These are phyloP conservation scores for Danio aesculapii DNA, from an alignment of 2,797 vertebrate species.

Conservation along the genomic window DNA sequence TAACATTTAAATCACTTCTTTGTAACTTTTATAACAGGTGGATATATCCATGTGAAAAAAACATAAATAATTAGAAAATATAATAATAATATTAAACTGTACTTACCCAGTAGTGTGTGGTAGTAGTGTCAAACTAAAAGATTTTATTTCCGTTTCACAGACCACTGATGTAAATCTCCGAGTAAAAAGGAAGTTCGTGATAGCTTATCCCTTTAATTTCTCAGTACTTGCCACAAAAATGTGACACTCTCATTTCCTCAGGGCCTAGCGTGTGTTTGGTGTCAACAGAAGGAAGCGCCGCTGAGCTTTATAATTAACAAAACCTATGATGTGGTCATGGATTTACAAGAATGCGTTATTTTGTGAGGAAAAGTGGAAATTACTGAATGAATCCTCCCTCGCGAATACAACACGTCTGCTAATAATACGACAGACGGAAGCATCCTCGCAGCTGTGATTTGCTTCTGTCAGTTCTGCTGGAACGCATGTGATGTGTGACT, in stretches of 20 bases:
- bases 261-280: conserved; percentile 8
- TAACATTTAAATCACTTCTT: not conserved
- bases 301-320: not conserved
- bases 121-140: not conserved
- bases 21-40: not conserved
- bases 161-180: not conserved
- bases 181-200: conserved; percentile 1
- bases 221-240: conserved; percentile 27
- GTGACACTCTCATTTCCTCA: conserved; percentile 28
- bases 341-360: not conserved
- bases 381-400: not conserved
- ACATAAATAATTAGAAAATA: no score
- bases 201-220: conserved; percentile 5
- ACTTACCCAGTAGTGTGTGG: no score
- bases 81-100: no score
- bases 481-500: conserved; percentile 64
- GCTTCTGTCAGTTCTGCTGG: conserved; percentile 60
- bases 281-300: conserved; percentile 13
- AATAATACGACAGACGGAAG: conserved; percentile 48
- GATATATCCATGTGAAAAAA: no score
- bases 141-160: not conserved
- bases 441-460: conserved; percentile 76
- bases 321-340: conserved; percentile 1
- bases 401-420: not conserved
- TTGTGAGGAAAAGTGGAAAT: not conserved